phyloP scores from a whole-genome alignment of 2,113 vertebrate species.

The Poeciliopsis prolifica region DNA sequence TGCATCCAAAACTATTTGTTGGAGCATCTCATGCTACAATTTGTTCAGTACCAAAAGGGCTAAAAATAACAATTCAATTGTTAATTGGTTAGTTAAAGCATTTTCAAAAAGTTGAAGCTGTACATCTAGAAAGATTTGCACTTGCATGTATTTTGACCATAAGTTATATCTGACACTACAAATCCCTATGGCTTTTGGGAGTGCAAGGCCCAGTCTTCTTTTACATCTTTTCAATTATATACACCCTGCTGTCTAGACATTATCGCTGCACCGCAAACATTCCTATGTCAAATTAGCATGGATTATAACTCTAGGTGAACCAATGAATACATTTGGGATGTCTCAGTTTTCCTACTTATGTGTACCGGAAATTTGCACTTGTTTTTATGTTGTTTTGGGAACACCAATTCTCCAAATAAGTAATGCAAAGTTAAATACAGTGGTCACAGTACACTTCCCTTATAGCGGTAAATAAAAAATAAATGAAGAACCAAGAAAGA shows the following conservation, averaged over 20 bases:
- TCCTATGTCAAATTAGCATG: conserved; percentile 14
- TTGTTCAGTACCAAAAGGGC: no score
- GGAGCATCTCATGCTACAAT: no score
- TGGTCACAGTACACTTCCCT: not conserved
- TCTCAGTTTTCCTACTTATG: conserved; percentile 10
- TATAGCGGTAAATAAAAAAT: conserved; percentile 7
- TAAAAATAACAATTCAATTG: no score
- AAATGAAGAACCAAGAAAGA: conserved; percentile 1
- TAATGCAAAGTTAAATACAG: not conserved
- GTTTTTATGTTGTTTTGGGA: not conserved
- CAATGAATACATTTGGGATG: not conserved
- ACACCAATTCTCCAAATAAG: not conserved
- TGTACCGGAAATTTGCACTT: not conserved
- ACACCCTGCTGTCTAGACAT: conserved; percentile 75
- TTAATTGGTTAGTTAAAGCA: no score
- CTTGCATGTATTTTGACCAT: conserved; percentile 3
- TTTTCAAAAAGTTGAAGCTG: no score
- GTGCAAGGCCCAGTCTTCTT: conserved; percentile 74
- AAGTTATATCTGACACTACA: conserved; percentile 47
- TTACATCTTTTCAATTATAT: conserved; percentile 83
- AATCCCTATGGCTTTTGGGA: conserved; percentile 50
- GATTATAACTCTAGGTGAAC: not conserved
- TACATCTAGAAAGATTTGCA: not conserved
- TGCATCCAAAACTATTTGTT: not conserved
- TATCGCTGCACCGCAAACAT: conserved; percentile 51